Conservation (phyloP, 2,888 invertebrate species). For the Aradus depressus region DNA sequence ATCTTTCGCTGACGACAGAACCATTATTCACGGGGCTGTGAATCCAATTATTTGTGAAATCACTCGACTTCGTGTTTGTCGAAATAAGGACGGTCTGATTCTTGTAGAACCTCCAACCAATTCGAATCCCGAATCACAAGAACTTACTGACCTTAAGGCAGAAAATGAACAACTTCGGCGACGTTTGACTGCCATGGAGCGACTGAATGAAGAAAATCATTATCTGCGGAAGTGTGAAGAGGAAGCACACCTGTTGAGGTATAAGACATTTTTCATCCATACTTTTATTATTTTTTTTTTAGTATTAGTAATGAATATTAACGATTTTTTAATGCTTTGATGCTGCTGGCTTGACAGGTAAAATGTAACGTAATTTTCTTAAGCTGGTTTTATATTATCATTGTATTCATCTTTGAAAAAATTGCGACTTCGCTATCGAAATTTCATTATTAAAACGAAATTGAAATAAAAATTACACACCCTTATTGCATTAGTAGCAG, state of each 20-base stretch:
- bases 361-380: no score
- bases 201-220: constrained; percentile 48
- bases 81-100: constrained; percentile 22
- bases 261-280: background rate
- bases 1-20: constrained; percentile 68
- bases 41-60: constrained; percentile 18
- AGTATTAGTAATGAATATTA: background rate
- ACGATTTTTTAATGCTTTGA: no score
- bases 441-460: no score
- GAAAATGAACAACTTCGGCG: constrained; percentile 55
- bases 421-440: no score
- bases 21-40: constrained; percentile 8
- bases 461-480: no score
- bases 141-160: constrained; percentile 26
- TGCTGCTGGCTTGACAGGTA: no score
- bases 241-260: constrained; percentile 49
- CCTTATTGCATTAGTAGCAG: no score
- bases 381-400: no score
- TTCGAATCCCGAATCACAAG: constrained; percentile 13
- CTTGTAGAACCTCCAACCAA: constrained; percentile 17
- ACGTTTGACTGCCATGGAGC: constrained; percentile 47
- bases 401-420: no score
- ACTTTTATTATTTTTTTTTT: constrained; percentile 1
- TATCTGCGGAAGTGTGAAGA: constrained; percentile 43
- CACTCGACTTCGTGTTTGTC: constrained; percentile 13